Base-by-base conservation (phyloP, 1,140 invertebrate genomes). In the Zaprionus davidi region DNA sequence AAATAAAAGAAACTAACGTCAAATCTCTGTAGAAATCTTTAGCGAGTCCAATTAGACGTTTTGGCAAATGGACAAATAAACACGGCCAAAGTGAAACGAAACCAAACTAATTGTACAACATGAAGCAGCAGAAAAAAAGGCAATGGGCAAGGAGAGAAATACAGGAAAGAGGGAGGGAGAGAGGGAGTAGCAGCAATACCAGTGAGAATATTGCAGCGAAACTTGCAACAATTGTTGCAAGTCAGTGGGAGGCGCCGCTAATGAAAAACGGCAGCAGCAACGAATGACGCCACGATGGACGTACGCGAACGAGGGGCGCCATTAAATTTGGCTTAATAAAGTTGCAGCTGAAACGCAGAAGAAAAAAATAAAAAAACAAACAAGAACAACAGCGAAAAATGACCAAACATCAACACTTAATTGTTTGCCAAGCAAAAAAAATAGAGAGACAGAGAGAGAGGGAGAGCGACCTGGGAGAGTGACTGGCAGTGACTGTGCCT, bases 271-370 rank as follows among this genome's bases (percentile, higher is more conserved):
- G 79, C 81, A 70, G n/a, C 70, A 85, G 28, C 34, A 49, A 49
- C 49, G 63, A 60, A 69, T 51, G 24, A 17, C 2, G 24, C 20
- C 24, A 15, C 24, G 6, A 44, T 55, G 20, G 12, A 55, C 60
- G 53, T 41, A 5, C 5, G 11, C 3, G 41, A 56, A 49, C 34
- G 20, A 59, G 46, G 26, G 44, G 36, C 31, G 44, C 81, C 86
- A 90, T 90, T 90, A 90, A 90, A 90, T 86, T 86, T 91, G 80
- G 87, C 86, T 90, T 90, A 90, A 90, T 90, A 90, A 90, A 90
- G 86, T 90, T 90, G 86, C 86, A 90, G 86, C 86, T 90, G 86
- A 55, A 46, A 20, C 15, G 22, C 56, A 46, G 41, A 64, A 34
- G 31, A 68, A 53, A 24, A 59, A 38, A 20, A 22, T 66, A 53